phyloP scores from a whole-genome alignment of 2,113 vertebrate genomes.

The Microtus richardsoni region DNA sequence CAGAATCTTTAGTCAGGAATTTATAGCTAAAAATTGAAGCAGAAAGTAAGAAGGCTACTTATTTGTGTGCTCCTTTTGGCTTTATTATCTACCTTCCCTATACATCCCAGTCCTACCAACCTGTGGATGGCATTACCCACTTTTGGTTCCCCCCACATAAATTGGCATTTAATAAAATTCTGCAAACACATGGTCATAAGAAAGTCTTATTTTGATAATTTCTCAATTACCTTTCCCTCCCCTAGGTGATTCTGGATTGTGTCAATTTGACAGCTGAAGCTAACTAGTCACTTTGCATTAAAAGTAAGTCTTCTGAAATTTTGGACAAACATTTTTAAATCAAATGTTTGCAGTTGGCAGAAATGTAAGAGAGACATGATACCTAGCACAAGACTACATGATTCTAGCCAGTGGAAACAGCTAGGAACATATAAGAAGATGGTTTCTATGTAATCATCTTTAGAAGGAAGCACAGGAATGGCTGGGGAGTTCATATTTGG shows the following conservation, averaged over 20 bases:
- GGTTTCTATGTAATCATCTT: accelerated
- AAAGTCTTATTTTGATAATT: not conserved
- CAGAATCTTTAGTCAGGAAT: no score
- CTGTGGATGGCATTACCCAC: not conserved
- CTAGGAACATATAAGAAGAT: accelerated
- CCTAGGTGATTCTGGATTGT: not conserved
- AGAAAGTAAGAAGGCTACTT: not conserved
- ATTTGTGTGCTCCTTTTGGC: not conserved
- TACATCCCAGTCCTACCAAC: not conserved
- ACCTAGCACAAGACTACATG: no score
- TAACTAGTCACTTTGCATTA: not conserved
- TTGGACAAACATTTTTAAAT: not conserved
- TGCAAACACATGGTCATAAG: not conserved
- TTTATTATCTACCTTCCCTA: not conserved
- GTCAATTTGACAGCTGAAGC: not conserved
- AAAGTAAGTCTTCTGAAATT: not conserved
- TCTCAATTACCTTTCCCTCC: not conserved
- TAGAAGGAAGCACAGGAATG: accelerated
- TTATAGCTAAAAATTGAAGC: not conserved
- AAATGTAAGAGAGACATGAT: accelerated
- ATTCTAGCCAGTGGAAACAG: not conserved
- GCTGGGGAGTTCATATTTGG: accelerated
- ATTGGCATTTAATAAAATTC: not conserved
- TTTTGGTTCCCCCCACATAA: not conserved
- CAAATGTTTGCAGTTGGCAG: not conserved